Evolutionary conservation across 2,113 vertebrate species (phyloP).

Genomic region (Pachyramphus minor): DNA sequence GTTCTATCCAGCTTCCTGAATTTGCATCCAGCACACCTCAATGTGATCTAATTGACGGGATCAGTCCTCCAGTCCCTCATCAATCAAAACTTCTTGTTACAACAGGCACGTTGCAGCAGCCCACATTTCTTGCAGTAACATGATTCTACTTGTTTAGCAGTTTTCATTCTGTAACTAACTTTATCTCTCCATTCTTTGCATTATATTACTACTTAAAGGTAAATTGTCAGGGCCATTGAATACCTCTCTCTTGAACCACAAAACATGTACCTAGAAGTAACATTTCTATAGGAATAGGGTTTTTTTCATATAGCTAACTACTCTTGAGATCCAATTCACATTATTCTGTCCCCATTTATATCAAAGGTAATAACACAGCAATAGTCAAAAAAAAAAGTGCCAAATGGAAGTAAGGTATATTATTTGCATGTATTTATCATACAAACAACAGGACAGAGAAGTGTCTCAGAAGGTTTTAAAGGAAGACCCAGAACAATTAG

Average conservation of each 20-base stretch:
- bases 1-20: not conserved
- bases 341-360: not conserved
- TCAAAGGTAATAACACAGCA: not conserved
- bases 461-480: not conserved
- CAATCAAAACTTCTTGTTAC: not conserved
- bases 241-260: not conserved
- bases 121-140: not conserved
- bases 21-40: not conserved
- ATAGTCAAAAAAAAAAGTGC: not conserved
- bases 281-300: not conserved
- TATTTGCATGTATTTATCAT: not conserved
- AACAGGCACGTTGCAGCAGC: not conserved
- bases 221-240: not conserved
- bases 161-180: not conserved
- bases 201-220: not conserved
- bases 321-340: not conserved
- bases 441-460: not conserved
- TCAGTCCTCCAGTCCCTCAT: not conserved
- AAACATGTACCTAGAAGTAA: not conserved
- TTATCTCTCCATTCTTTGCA: not conserved
- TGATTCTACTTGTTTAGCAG: not conserved
- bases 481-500: not conserved
- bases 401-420: not conserved
- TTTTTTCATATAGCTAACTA: not conserved
- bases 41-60: rapidly evolving